Percentiles rank a stretch among this genome's conserved stretches.
Evolutionary conservation across 2,888 invertebrate genomes (phyloP).

Genomic region (Monopis laevigella): DNA sequence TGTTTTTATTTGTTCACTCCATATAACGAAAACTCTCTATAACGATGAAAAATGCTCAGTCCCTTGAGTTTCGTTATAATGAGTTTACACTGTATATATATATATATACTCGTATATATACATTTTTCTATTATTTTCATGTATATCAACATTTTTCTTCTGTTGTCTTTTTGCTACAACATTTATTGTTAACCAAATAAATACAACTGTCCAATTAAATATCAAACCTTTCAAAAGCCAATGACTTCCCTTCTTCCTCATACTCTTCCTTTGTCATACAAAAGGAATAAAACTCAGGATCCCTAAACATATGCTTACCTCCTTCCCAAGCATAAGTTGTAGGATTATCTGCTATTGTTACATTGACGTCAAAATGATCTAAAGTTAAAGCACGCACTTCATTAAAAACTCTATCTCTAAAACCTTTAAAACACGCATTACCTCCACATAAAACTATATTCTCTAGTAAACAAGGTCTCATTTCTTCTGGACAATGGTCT

Average conservation of each 20-base stretch:
- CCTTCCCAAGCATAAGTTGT: constrained; percentile 90
- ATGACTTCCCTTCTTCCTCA: constrained; percentile 81
- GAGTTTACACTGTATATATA: too few relatives aligned
- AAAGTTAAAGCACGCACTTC: constrained; percentile 85
- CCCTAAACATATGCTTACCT: constrained; percentile 78
- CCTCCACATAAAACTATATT: constrained; percentile 91
- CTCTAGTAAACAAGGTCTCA: constrained; percentile 79
- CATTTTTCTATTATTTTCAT: too few relatives aligned
- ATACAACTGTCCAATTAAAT: too few relatives aligned
- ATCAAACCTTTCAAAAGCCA: constrained; percentile 67
- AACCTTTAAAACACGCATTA: constrained; percentile 82
- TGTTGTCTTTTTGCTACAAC: too few relatives aligned
- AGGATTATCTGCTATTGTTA: constrained; percentile 72
- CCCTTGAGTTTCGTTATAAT: too few relatives aligned
- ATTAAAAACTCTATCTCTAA: constrained; percentile 69
- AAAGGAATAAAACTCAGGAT: constrained; percentile 76
- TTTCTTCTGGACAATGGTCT: constrained; percentile 75
- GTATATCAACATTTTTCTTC: too few relatives aligned
- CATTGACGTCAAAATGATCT: constrained; percentile 79
- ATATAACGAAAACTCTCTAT: too few relatives aligned
- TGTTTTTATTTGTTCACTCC: too few relatives aligned
- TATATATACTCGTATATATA: too few relatives aligned
- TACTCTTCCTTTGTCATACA: constrained; percentile 86
- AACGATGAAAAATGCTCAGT: too few relatives aligned
- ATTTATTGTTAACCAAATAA: too few relatives aligned